These are phyloP conservation scores for Aulostomus chinensis DNA, from an alignment of 2,797 vertebrate genomes.

Conservation along the genomic window DNA sequence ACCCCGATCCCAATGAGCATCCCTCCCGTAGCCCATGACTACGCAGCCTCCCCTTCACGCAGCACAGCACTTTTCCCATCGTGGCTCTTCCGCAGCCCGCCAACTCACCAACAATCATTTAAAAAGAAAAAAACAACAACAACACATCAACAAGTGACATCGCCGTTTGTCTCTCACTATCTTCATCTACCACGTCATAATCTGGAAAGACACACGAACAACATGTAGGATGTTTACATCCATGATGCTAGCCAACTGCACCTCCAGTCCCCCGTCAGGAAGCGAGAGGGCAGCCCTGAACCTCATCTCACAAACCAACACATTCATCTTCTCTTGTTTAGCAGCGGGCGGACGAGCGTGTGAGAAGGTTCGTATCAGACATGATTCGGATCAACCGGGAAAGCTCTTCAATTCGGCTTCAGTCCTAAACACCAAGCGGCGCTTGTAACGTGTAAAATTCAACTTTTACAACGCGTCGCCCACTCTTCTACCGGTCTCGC, in stretches of 20 bases:
- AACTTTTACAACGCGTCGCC: conserved; percentile 25
- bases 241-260: conserved; percentile 20
- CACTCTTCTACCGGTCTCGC: accelerated
- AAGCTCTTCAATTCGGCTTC: conserved; percentile 23
- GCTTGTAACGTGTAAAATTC: background rate
- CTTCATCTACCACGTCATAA: conserved; percentile 10
- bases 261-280: conserved; percentile 20
- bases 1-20: background rate
- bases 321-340: background rate
- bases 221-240: conserved; percentile 35
- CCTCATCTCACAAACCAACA: no score
- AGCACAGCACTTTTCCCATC: conserved; percentile 16
- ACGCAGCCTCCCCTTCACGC: background rate
- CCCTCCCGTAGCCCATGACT: background rate
- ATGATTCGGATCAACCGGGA: accelerated
- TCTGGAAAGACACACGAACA: background rate
- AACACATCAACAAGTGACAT: no score
- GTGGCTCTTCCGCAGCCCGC: conserved; percentile 25
- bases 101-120: conserved; percentile 22
- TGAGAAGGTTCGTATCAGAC: accelerated
- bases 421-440: accelerated
- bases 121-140: background rate
- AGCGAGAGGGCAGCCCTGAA: conserved; percentile 27
- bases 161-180: background rate
- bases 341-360: background rate